A percentile compares a stretch with the other conserved stretches of the same genome.
These are phyloP conservation scores for Drepana falcataria DNA, from an alignment of 2,888 invertebrate genomes.

Conservation along the genomic window DNA sequence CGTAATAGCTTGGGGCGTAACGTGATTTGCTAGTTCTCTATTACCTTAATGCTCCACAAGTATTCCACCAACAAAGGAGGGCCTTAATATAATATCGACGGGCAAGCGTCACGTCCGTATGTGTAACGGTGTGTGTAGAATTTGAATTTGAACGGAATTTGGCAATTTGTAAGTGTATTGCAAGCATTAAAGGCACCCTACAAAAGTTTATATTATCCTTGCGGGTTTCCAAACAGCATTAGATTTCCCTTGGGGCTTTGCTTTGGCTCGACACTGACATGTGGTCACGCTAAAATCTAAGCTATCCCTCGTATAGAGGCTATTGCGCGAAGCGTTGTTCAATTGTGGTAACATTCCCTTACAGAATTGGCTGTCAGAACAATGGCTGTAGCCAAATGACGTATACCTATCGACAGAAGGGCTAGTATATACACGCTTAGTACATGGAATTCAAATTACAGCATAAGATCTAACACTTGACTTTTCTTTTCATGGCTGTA, in stretches of 20 bases:
- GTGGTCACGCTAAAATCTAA: slow-evolving; percentile 14
- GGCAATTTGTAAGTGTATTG: slow-evolving; percentile 24
- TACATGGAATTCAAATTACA: too few species aligned
- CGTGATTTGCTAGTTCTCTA: slow-evolving; percentile 65
- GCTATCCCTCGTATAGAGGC: neutral
- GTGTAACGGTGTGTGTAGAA: slow-evolving; percentile 37
- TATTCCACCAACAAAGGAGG: slow-evolving; percentile 61
- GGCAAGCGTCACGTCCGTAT: slow-evolving; percentile 28
- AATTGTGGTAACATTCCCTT: too few species aligned
- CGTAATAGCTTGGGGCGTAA: slow-evolving; percentile 62
- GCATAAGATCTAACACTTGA: too few species aligned
- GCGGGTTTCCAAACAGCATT: slow-evolving; percentile 13
- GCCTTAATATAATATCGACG: slow-evolving; percentile 61
- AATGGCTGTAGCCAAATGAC: too few species aligned
- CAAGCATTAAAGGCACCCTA: slow-evolving; percentile 11
- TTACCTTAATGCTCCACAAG: slow-evolving; percentile 64
- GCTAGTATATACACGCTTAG: too few species aligned
- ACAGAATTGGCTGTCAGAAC: too few species aligned
- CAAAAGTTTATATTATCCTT: slow-evolving; percentile 26
- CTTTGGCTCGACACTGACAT: slow-evolving; percentile 4
- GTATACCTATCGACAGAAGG: too few species aligned
- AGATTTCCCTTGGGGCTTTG: slow-evolving; percentile 17
- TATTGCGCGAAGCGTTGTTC: too few species aligned
- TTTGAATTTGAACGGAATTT: slow-evolving; percentile 36
- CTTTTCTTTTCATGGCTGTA: too few species aligned